A percentile compares a stretch with the other conserved stretches of the same genome.
These are phyloP conservation scores for Propsilocerus akamusi DNA, from an alignment of 1,140 invertebrate species.

Conservation along the genomic window DNA sequence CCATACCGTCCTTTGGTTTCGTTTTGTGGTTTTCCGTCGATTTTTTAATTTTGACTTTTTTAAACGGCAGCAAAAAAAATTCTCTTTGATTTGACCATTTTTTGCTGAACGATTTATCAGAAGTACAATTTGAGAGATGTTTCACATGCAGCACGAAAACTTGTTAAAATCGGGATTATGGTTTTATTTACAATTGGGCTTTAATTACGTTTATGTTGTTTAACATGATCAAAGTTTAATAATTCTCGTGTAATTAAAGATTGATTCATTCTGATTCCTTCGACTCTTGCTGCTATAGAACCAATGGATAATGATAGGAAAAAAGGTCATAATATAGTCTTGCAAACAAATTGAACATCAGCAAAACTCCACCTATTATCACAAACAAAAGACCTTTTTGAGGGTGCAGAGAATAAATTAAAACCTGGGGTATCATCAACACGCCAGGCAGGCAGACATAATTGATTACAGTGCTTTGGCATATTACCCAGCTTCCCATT, in stretches of 20 bases:
- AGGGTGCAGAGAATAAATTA: too few relatives aligned
- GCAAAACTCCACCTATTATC: not conserved
- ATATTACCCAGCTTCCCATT: too few relatives aligned
- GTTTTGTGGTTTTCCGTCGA: not conserved
- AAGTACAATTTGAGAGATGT: not conserved
- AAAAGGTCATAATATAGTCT: not conserved
- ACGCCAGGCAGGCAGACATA: too few relatives aligned
- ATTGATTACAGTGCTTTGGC: too few relatives aligned
- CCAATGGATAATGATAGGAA: not conserved
- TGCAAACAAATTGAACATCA: slow-evolving; percentile 3
- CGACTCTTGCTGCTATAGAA: too few relatives aligned
- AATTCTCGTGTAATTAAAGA: not conserved
- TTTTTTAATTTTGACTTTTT: not conserved
- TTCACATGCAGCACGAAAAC: not conserved
- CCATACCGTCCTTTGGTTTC: not conserved
- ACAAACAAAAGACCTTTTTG: not conserved
- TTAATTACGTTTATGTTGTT: too few relatives aligned
- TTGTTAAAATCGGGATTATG: not conserved
- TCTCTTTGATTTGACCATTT: not conserved
- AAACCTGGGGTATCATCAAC: too few relatives aligned
- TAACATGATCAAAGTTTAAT: too few relatives aligned
- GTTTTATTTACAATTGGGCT: slow-evolving; percentile 3
- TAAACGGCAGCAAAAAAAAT: not conserved
- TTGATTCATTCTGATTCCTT: not conserved
- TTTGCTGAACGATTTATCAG: not conserved